Base-by-base conservation (phyloP, 2,113 vertebrate species). In the Epinephelus moara region DNA sequence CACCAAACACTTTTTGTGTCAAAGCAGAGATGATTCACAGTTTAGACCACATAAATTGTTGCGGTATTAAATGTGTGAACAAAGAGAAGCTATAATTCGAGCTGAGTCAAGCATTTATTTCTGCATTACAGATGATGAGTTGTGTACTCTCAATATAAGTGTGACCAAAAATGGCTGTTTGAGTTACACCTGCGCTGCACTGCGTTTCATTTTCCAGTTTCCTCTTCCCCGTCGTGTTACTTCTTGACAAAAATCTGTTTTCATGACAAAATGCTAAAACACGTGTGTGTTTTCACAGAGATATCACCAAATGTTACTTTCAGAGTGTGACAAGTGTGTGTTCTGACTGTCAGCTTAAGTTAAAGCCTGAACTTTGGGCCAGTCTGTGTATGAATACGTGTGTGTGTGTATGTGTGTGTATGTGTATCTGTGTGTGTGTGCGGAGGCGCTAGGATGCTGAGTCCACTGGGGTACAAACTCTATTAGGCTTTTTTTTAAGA, bases 401-500 rank as follows among this genome's bases (percentile, higher is more conserved):
- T 72, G 69, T 60, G 27, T 60, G 50, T 64, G 25, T 23, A 71
- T 67, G 47, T 77, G 49, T 23, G 42, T 42, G 76, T 68, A 0
- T 10, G 40, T 42, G 40, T 10, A 8, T 42, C 7, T 42, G 40
- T 7, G 68, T 78, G 49, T 30, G 61, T 53, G 72, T 64, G 63
- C 70, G 25, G 6, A 61, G 25, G 56, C 1, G 9, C 25, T 15
- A 25, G 13, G 71, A 78, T 76, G 76, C 78, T 85, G 59, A 72
- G 60, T 89, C 77, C 71, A 75, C 70, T 53, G 64, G 74, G 84
- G 42, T 23, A 50, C 59, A 64, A 56, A 80, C 25, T 78, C 73
- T 77, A 70, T 86, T 77, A 85, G 82, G 74, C 62, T 79, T 80
- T 84, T 55, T 75, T 80, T 78, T 68, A 81, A 56, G 57, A 81